phyloP scores from a whole-genome alignment of 2,888 invertebrate species.

The Lepidocyrtoides sp. region DNA sequence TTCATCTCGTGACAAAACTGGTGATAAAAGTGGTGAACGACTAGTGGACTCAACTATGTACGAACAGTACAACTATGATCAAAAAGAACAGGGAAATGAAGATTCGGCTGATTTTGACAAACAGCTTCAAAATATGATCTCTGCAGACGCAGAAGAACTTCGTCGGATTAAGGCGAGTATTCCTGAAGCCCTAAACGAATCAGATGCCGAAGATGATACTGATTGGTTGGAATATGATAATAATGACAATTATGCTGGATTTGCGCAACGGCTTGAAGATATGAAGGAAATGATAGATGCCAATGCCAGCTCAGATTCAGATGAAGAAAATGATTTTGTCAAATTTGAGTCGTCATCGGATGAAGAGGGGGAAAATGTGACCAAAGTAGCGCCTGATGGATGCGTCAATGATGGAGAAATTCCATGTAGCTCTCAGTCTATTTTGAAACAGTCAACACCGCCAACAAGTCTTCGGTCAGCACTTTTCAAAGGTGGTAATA shows the following conservation, averaged over 20 bases:
- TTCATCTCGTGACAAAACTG: too few relatives aligned
- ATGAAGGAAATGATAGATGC: neutral
- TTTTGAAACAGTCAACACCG: too few relatives aligned
- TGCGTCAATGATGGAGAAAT: constrained; percentile 2
- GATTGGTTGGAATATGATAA: constrained; percentile 42
- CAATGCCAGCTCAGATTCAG: neutral
- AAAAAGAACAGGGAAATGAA: too few relatives aligned
- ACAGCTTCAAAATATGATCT: neutral
- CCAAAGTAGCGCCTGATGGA: neutral
- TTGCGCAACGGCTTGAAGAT: neutral
- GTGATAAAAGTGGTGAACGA: too few relatives aligned
- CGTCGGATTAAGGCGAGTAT: neutral
- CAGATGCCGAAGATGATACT: constrained; percentile 6
- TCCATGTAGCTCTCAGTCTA: neutral
- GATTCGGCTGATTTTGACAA: too few relatives aligned
- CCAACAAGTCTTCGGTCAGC: neutral
- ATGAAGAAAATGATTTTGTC: neutral
- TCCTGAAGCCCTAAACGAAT: constrained; percentile 39
- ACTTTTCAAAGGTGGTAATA: neutral
- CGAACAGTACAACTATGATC: too few relatives aligned
- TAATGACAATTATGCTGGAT: constrained; percentile 18
- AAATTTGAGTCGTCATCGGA: neutral
- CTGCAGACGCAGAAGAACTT: neutral
- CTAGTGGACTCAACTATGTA: too few relatives aligned
- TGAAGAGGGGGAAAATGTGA: neutral